Conservation (phyloP, 2,113 vertebrate species). For the Mormoops blainvillei region DNA sequence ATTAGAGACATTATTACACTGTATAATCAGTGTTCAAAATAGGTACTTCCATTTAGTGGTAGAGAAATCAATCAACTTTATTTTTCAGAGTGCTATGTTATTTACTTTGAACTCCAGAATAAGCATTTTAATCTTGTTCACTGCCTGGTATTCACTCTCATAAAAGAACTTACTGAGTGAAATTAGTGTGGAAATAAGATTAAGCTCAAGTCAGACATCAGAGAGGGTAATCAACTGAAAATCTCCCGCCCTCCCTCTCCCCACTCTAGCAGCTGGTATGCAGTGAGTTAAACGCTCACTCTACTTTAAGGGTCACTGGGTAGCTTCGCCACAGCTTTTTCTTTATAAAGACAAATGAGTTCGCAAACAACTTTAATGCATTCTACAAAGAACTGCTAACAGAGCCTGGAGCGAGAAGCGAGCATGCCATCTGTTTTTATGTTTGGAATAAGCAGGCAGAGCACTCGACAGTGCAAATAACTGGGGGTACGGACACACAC, state of each 20-base stretch:
- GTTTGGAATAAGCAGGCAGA: constrained; percentile 11
- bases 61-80: not conserved
- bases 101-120: not conserved
- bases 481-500: not conserved
- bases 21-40: not conserved
- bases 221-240: not conserved
- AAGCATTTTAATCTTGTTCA: not conserved
- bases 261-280: not conserved
- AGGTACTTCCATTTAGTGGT: not conserved
- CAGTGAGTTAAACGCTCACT: not conserved
- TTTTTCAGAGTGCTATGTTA: not conserved
- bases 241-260: rapidly evolving
- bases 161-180: not conserved
- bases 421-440: constrained; percentile 13
- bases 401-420: not conserved
- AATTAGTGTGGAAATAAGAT: not conserved
- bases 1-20: not conserved
- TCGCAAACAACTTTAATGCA: not conserved
- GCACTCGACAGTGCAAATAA: not conserved
- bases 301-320: not conserved
- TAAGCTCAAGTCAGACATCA: not conserved
- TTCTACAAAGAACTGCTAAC: not conserved
- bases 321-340: not conserved
- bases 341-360: constrained; percentile 20
- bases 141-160: not conserved